phyloP scores from a whole-genome alignment of 2,797 vertebrate genomes.

The Scomberomorus guttatus region DNA sequence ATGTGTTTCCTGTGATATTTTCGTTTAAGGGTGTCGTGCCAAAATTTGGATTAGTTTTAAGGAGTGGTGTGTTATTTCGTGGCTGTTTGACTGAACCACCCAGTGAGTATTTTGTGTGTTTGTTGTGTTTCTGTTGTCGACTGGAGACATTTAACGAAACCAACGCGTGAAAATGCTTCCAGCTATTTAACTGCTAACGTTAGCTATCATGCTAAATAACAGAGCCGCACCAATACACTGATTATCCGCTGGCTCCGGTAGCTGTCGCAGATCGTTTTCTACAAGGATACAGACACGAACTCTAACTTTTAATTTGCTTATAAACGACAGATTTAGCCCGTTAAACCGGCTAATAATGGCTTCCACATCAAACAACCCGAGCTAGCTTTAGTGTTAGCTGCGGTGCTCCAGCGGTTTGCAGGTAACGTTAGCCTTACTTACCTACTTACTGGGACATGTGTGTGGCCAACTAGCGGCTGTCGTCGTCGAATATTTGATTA shows the following conservation, averaged over 20 bases:
- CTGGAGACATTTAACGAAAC: constrained; percentile 67
- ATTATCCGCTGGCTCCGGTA: background rate
- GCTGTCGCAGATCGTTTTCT: background rate
- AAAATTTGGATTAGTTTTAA: constrained; percentile 50
- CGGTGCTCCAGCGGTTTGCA: constrained; percentile 40
- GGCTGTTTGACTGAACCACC: constrained; percentile 17
- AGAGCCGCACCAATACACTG: background rate
- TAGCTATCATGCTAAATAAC: constrained; percentile 39
- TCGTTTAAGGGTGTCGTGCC: constrained; percentile 56
- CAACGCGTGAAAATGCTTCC: constrained; percentile 66
- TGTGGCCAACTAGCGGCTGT: background rate
- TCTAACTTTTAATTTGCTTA: constrained; percentile 43
- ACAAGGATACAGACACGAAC: background rate
- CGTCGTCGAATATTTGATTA: background rate
- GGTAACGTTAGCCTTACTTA: constrained; percentile 25
- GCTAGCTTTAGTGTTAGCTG: constrained; percentile 51
- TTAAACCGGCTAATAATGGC: constrained; percentile 47
- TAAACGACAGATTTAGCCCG: constrained; percentile 28
- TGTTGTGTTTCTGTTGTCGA: constrained; percentile 43
- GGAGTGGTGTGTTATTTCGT: constrained; percentile 20
- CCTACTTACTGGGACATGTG: background rate
- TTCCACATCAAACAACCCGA: constrained; percentile 50
- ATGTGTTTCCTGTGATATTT: constrained; percentile 82
- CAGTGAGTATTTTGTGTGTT: constrained; percentile 68
- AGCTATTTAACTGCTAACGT: constrained; percentile 33